Conservation (phyloP, 2,797 vertebrate species). For the Geotrypetes seraphini region DNA sequence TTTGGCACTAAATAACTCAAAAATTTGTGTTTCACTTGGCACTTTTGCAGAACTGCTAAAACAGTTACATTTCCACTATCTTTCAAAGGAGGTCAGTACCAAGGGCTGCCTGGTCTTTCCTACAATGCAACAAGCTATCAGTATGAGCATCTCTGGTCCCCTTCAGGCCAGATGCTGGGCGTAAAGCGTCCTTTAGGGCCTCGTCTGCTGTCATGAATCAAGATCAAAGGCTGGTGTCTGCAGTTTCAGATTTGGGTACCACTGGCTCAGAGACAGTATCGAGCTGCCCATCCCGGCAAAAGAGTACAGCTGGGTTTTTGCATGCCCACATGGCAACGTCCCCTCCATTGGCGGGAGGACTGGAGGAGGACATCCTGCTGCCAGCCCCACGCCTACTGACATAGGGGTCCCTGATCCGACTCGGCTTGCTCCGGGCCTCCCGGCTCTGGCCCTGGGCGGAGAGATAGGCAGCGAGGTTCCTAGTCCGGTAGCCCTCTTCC, state of each 20-base stretch:
- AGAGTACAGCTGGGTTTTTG: constrained; percentile 82
- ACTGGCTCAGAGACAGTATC: constrained; percentile 37
- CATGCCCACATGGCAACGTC: constrained; percentile 85
- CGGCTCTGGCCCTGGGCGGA: constrained; percentile 47
- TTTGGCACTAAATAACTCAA: too few relatives aligned
- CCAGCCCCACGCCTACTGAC: constrained; percentile 43
- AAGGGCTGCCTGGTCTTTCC: too few relatives aligned
- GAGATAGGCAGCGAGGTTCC: constrained; percentile 66
- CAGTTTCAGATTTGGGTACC: constrained; percentile 42
- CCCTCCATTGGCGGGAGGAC: constrained; percentile 49
- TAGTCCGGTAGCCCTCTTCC: constrained; percentile 84
- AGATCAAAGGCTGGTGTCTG: constrained; percentile 79
- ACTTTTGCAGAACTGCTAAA: constrained; percentile 10
- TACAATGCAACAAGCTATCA: background rate
- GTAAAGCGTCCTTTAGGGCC: rapidly evolving
- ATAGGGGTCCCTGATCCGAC: constrained; percentile 42
- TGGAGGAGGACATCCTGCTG: constrained; percentile 50
- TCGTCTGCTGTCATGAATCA: too few relatives aligned
- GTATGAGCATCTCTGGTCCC: too few relatives aligned
- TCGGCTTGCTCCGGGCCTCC: constrained; percentile 39
- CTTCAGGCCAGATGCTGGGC: background rate
- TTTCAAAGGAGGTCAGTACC: too few relatives aligned
- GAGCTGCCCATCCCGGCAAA: constrained; percentile 71
- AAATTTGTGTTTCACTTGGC: constrained; percentile 9
- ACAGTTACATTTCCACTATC: too few relatives aligned